A percentile compares a stretch with the other conserved stretches of the same genome.
phyloP scores from a whole-genome alignment of 2,888 invertebrate species.

The Argynnis bischoffii region DNA sequence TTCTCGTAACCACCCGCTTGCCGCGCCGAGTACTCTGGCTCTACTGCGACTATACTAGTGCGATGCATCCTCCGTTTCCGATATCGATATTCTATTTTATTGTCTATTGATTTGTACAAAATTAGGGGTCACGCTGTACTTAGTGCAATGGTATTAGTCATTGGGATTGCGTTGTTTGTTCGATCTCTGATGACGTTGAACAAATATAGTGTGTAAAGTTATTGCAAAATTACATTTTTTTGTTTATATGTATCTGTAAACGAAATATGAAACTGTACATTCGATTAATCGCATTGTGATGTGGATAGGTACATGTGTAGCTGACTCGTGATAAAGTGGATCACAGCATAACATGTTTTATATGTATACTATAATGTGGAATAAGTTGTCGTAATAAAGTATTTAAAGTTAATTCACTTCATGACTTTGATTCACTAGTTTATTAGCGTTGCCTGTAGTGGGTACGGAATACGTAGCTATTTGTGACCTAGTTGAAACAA shows the following conservation, averaged over 20 bases:
- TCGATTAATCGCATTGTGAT: constrained; percentile 73
- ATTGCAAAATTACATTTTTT: constrained; percentile 71
- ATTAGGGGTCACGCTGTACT: constrained; percentile 44
- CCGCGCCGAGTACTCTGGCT: constrained; percentile 21
- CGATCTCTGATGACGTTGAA: constrained; percentile 74
- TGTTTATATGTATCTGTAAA: constrained; percentile 67
- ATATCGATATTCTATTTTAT: constrained; percentile 17
- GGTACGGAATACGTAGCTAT: not conserved
- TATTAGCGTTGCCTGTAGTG: constrained; percentile 53
- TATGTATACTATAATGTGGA: constrained; percentile 81
- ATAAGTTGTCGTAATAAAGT: constrained; percentile 83
- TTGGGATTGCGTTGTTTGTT: constrained; percentile 63
- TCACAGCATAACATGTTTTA: constrained; percentile 81
- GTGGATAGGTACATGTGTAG: constrained; percentile 76
- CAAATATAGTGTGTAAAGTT: constrained; percentile 80
- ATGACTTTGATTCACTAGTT: constrained; percentile 69
- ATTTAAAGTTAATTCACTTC: constrained; percentile 80
- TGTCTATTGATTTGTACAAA: constrained; percentile 48
- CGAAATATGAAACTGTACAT: constrained; percentile 61
- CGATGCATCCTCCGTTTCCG: constrained; percentile 12
- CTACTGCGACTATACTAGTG: constrained; percentile 12
- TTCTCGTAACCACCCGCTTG: constrained; percentile 29
- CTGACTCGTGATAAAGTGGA: constrained; percentile 78
- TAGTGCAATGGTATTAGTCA: constrained; percentile 52
- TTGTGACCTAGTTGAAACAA: constrained; percentile 9